Evolutionary conservation across 2,888 invertebrate species (phyloP).

Genomic region (Eristalis arbustorum): DNA sequence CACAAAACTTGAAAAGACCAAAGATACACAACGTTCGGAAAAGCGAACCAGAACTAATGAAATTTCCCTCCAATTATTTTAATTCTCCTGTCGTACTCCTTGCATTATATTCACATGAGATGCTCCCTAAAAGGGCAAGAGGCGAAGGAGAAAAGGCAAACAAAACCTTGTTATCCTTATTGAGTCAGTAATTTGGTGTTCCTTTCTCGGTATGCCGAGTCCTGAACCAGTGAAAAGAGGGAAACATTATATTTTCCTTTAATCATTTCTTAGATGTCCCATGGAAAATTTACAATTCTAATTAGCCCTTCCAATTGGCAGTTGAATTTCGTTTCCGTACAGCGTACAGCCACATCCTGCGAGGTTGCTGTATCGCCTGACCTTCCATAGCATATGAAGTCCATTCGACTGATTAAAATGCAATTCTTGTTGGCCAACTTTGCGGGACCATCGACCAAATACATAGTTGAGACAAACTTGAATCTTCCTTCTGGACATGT

Average conservation of each 20-base stretch:
- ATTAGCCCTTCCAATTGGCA: conserved; percentile 37
- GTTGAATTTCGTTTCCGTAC: conserved; percentile 5
- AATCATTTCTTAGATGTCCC: conserved; percentile 38
- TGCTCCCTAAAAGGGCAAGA: neutral
- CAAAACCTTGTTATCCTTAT: conserved; percentile 28
- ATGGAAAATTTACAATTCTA: conserved; percentile 59
- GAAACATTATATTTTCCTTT: conserved; percentile 5
- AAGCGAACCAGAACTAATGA: conserved; percentile 16
- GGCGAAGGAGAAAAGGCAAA: neutral
- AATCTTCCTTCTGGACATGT: neutral
- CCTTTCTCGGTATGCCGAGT: neutral
- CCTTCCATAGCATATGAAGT: conserved; percentile 10
- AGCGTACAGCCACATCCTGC: neutral
- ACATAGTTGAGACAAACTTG: conserved; percentile 25
- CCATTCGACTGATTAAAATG: conserved; percentile 53
- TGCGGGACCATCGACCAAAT: neutral
- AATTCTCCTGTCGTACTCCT: conserved; percentile 5
- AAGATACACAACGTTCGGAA: neutral
- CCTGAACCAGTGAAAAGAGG: neutral
- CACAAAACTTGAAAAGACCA: conserved; percentile 10
- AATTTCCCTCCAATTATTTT: conserved; percentile 41
- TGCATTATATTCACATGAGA: conserved; percentile 27
- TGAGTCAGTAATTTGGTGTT: conserved; percentile 18
- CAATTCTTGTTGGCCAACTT: conserved; percentile 47
- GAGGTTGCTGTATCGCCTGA: neutral